phyloP scores from a whole-genome alignment of 2,797 vertebrate species.

The Aselliscus stoliczkanus region DNA sequence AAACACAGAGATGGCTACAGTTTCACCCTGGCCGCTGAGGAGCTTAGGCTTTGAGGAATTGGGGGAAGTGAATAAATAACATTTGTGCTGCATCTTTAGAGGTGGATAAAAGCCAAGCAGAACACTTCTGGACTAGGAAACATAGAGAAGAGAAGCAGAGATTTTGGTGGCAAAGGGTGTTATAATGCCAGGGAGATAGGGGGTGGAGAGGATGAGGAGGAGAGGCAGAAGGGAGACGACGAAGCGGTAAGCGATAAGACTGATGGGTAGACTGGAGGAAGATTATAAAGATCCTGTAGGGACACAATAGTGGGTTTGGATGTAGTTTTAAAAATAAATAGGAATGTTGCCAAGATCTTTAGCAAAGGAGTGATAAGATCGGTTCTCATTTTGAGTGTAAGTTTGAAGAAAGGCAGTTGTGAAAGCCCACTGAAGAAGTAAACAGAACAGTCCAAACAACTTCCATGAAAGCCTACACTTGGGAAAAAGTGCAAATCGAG shows the following conservation, averaged over 20 bases:
- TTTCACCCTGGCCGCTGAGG: background rate
- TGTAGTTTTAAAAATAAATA: background rate
- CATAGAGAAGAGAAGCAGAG: background rate
- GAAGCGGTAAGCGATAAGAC: background rate
- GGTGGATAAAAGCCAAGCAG: background rate
- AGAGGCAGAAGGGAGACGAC: background rate
- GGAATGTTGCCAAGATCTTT: background rate
- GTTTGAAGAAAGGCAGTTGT: background rate
- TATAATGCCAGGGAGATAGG: accelerated
- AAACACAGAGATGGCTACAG: background rate
- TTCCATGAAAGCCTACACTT: background rate
- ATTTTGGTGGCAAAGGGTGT: background rate
- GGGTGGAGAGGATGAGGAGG: background rate
- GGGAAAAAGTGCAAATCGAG: background rate
- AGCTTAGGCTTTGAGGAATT: background rate
- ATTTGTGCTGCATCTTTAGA: background rate
- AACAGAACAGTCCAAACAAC: background rate
- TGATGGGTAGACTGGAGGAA: background rate
- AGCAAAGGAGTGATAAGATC: background rate
- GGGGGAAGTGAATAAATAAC: background rate
- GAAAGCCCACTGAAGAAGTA: background rate
- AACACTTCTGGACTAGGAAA: background rate
- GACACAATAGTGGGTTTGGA: background rate
- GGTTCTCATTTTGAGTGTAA: background rate
- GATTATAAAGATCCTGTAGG: background rate